A percentile compares a stretch with the other conserved stretches of the same genome.
Conservation (phyloP, 2,113 vertebrate genomes). For the Cephalopterus ornatus region DNA sequence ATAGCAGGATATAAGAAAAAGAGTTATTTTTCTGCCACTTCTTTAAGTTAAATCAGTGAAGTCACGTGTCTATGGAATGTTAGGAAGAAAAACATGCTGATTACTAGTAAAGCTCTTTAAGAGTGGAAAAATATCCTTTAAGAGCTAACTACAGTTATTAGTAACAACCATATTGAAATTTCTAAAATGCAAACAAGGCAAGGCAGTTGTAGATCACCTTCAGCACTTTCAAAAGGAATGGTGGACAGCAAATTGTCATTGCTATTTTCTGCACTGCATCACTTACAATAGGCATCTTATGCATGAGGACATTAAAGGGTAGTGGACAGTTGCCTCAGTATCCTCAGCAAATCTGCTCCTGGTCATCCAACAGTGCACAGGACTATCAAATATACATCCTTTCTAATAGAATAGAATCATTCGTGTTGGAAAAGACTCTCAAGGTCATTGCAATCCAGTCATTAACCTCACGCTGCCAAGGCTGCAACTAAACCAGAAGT, state of each 20-base stretch:
- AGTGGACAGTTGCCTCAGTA: not conserved
- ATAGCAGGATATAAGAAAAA: not conserved
- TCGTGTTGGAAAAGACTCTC: not conserved
- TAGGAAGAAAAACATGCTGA: not conserved
- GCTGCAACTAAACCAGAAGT: not conserved
- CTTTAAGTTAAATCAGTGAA: constrained; percentile 6
- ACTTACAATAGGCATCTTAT: not conserved
- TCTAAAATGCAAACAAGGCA: not conserved
- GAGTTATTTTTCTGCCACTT: not conserved
- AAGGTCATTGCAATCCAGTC: not conserved
- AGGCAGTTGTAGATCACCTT: not conserved
- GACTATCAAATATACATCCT: not conserved
- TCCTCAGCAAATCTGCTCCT: not conserved
- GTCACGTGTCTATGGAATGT: not conserved
- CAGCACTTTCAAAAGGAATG: not conserved
- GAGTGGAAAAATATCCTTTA: not conserved
- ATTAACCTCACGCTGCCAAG: not conserved
- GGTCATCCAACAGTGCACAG: not conserved
- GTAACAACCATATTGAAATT: not conserved
- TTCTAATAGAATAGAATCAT: not conserved
- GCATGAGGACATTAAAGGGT: not conserved
- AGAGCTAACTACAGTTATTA: not conserved
- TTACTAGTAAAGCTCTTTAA: constrained; percentile 16
- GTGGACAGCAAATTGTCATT: not conserved
- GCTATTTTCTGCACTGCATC: not conserved